Base-by-base conservation (phyloP, 2,888 invertebrate genomes). In the Leptopilina syphax region DNA sequence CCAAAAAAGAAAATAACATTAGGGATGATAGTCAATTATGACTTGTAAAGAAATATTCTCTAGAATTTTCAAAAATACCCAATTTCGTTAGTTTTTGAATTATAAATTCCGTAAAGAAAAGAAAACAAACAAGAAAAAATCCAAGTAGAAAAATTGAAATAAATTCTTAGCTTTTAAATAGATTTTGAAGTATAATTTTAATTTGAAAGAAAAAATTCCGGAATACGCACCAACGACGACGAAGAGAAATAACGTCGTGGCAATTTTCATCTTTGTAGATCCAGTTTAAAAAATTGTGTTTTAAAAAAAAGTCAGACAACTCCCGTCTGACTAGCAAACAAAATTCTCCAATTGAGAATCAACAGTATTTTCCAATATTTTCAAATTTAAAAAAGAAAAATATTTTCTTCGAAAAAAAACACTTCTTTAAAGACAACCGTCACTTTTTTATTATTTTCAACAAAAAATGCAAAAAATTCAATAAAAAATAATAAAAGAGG, bases 141-240 rank as follows among this genome's bases (percentile, higher is more conserved):
- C 34, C 34, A 3, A 34, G 34, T 34, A 34, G 34, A 34, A 34
- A 34, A 34, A 34, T 34, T 34, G 34, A 34, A 34, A 34, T 34
- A 34, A 34, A 34, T 34, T 34, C 34, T 34, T 34, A 34, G 34
- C 4, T 3, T 44, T 44, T 44, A 44, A 44, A 44, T 8, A 34
- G 34, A 44, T 6, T 44, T 44, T 44, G 44, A 7, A 44, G 7
- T 44, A 1, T 44, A 44, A 7, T 44, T 44, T 34, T 34, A 2
- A 34, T 34, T 34, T 34, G 1, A 44, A 1, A 44, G 5, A 44
- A 73, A 73, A n/a, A 34, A 9, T 57, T 7, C 41, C 65, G 10
- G 68, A 41, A 82, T 86, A 90, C 91, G 78, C 88, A 91, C 91
- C 91, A 84, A 90, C 88, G 68, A 90, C 86, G 66, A 90, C 87